A percentile compares a stretch with the other conserved stretches of the same genome.
phyloP scores from a whole-genome alignment of 2,113 vertebrate species.

The Hylia prasina region DNA sequence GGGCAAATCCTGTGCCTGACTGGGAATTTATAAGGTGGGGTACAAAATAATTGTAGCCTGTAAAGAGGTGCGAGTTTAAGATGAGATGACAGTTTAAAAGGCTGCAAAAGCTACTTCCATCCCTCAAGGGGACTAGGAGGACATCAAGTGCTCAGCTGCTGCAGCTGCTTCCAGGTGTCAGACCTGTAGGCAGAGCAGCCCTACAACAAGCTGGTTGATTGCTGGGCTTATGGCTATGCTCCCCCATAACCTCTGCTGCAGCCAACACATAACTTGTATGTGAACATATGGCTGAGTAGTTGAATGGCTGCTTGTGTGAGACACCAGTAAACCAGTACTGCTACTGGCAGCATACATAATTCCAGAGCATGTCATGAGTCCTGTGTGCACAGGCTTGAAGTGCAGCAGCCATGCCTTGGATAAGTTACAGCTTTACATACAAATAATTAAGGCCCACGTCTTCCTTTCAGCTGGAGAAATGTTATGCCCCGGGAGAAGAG shows the following conservation, averaged over 20 bases:
- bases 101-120: neutral
- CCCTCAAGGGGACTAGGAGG: neutral
- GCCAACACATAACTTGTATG: rapidly evolving
- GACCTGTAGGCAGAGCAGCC: neutral
- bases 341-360: rapidly evolving
- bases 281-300: rapidly evolving
- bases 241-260: neutral
- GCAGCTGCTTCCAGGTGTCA: neutral
- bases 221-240: neutral
- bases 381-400: neutral
- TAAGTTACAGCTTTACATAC: rapidly evolving
- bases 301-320: neutral
- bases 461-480: neutral
- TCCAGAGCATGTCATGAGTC: neutral
- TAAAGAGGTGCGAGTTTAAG: neutral
- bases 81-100: neutral
- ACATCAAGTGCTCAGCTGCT: neutral
- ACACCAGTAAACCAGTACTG: neutral
- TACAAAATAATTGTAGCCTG: rapidly evolving
- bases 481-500: no score
- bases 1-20: neutral
- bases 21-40: no score
- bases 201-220: no score
- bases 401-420: neutral
- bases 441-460: neutral